phyloP scores from a whole-genome alignment of 2,797 vertebrate species.

The Silurus lanzhouensis region DNA sequence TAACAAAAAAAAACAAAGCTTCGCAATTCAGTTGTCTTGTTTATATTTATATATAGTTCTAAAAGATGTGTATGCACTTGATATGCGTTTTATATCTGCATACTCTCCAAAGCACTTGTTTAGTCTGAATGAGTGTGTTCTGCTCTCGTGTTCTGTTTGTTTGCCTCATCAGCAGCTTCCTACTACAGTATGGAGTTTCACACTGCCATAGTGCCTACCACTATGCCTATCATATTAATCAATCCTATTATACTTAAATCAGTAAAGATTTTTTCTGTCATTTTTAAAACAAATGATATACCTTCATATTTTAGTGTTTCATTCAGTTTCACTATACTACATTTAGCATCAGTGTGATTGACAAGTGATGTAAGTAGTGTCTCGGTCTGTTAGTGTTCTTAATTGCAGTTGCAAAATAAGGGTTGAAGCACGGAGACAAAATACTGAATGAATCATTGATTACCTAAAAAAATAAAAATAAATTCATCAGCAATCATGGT shows the following conservation, averaged over 20 bases:
- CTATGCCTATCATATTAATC: constrained; percentile 30
- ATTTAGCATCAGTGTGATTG: not conserved
- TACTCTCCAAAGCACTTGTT: constrained; percentile 17
- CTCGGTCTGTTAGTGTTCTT: not conserved
- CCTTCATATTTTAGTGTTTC: not conserved
- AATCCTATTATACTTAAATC: constrained; percentile 28
- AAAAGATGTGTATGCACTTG: not conserved
- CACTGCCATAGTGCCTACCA: constrained; percentile 64
- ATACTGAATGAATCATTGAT: not conserved
- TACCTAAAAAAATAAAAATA: not conserved
- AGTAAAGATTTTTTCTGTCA: constrained; percentile 9
- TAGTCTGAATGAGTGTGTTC: constrained; percentile 34
- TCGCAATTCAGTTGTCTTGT: not conserved
- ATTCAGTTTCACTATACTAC: not conserved
- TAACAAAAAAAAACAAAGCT: constrained; percentile 2
- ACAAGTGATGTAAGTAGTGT: not conserved
- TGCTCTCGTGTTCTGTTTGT: constrained; percentile 42
- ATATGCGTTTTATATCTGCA: not conserved
- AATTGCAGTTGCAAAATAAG: not conserved
- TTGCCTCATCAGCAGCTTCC: constrained; percentile 76
- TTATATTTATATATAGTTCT: not conserved
- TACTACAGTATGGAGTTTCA: constrained; percentile 75
- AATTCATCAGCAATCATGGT: not conserved
- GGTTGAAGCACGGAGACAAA: not conserved
- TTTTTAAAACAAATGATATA: constrained; percentile 5